These are phyloP conservation scores for Collichthys lucidus DNA, from an alignment of 2,113 vertebrate genomes.

Conservation along the genomic window DNA sequence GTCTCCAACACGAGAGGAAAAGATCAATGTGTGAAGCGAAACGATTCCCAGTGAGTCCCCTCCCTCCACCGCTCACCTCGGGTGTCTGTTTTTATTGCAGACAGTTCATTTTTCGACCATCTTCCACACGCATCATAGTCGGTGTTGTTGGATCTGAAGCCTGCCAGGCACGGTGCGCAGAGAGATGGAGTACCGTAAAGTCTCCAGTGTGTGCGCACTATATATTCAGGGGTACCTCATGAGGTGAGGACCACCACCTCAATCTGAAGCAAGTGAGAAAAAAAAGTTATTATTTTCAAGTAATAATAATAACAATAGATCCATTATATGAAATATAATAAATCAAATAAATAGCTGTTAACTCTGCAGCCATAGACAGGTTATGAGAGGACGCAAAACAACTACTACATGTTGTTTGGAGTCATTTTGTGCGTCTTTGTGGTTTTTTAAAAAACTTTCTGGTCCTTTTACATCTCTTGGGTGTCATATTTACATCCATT, in stretches of 20 bases:
- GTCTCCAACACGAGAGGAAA: background rate
- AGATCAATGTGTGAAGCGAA: background rate
- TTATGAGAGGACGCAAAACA: too few species aligned
- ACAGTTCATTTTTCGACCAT: conserved; percentile 20
- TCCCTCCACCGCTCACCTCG: background rate
- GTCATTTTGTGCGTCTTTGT: background rate
- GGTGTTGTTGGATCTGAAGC: conserved; percentile 37
- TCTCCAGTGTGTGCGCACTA: background rate
- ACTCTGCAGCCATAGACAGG: too few species aligned
- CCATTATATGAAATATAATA: too few species aligned
- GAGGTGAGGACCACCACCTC: too few species aligned
- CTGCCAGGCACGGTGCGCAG: conserved; percentile 56
- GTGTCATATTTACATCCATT: background rate
- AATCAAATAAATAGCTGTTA: too few species aligned
- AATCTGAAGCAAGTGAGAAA: too few species aligned
- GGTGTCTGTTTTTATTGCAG: background rate
- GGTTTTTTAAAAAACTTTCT: background rate
- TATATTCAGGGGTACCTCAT: background rate
- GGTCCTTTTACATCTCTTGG: background rate
- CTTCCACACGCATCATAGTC: conserved; percentile 49
- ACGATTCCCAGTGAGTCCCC: background rate
- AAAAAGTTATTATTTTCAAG: too few species aligned
- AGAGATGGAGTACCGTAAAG: conserved; percentile 62
- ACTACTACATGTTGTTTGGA: background rate
- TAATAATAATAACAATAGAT: too few species aligned